A percentile compares a stretch with the other conserved stretches of the same genome.
Evolutionary conservation across 2,113 vertebrate species (phyloP).

Genomic region (Hippocampus abdominalis): DNA sequence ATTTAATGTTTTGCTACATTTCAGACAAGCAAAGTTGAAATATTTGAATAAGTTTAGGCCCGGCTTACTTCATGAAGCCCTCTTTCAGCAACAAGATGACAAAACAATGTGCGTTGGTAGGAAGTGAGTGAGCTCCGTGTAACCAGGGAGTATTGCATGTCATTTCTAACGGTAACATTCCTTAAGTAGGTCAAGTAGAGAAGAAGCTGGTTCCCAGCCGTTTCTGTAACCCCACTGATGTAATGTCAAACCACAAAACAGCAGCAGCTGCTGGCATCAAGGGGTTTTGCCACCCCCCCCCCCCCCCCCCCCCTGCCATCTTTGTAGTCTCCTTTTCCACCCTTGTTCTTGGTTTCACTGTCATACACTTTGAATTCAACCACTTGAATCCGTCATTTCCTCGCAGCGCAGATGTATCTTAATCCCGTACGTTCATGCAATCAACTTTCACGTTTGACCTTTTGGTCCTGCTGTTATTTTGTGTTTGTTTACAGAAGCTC

Average conservation of each 20-base stretch:
- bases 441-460: not conserved
- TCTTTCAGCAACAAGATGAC: slow-evolving; percentile 52
- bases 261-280: slow-evolving; percentile 62
- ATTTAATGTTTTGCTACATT: not conserved
- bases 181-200: slow-evolving; percentile 66
- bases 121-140: slow-evolving; percentile 56
- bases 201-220: slow-evolving; percentile 55
- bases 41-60: slow-evolving; percentile 6
- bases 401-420: not conserved
- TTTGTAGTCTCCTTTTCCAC: not conserved
- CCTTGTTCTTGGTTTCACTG: slow-evolving; percentile 13
- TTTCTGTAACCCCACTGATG: slow-evolving; percentile 66
- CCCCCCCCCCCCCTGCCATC: not conserved
- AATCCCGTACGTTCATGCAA: not conserved
- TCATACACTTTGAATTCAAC: not conserved
- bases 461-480: slow-evolving; percentile 4
- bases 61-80: slow-evolving; percentile 36
- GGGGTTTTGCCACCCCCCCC: slow-evolving; percentile 37
- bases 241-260: slow-evolving; percentile 68
- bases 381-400: slow-evolving; percentile 7
- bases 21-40: not conserved
- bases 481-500: not conserved
- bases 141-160: slow-evolving; percentile 56
- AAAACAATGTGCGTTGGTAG: slow-evolving; percentile 48
- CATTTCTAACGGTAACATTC: slow-evolving; percentile 61